phyloP scores from a whole-genome alignment of 2,113 vertebrate species.

The Brachionichthys hirsutus region DNA sequence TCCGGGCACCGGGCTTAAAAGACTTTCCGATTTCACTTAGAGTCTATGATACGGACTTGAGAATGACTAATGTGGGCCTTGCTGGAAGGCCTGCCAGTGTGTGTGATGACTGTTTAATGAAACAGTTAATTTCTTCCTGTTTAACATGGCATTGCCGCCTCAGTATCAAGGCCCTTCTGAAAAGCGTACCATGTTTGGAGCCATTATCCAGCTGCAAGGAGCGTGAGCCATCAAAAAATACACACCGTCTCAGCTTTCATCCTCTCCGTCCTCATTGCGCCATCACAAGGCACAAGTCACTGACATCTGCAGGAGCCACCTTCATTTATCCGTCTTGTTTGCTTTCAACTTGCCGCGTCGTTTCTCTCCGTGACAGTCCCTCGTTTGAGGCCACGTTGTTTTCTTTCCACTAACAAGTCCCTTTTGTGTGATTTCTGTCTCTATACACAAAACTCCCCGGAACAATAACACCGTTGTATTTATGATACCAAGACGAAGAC shows the following conservation, averaged over 20 bases:
- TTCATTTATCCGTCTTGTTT: slow-evolving; percentile 48
- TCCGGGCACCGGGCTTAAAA: slow-evolving; percentile 42
- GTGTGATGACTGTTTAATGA: slow-evolving; percentile 23
- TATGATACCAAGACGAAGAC: slow-evolving; percentile 32
- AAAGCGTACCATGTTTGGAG: slow-evolving; percentile 40
- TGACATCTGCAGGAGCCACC: slow-evolving; percentile 32
- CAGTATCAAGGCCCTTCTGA: slow-evolving; percentile 25
- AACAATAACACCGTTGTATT: slow-evolving; percentile 44
- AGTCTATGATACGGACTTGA: slow-evolving; percentile 51
- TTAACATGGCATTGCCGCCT: slow-evolving; percentile 26
- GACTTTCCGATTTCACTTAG: slow-evolving; percentile 56
- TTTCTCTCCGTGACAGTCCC: slow-evolving; percentile 26
- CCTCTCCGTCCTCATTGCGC: slow-evolving; percentile 26
- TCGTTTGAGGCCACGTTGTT: slow-evolving; percentile 49
- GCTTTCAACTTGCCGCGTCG: slow-evolving; percentile 19
- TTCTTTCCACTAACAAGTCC: slow-evolving; percentile 67
- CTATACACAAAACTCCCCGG: slow-evolving; percentile 46
- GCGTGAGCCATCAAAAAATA: slow-evolving; percentile 20
- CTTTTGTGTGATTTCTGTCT: slow-evolving; percentile 54
- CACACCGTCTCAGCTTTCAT: slow-evolving; percentile 11
- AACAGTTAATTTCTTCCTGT: slow-evolving; percentile 30
- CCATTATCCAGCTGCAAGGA: slow-evolving; percentile 35
- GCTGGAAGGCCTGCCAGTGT: slow-evolving; percentile 8
- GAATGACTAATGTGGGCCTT: slow-evolving; percentile 22
- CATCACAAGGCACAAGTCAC: slow-evolving; percentile 34